Percentiles rank a stretch among this genome's conserved stretches.
These are phyloP conservation scores for Mormyrops boulengeri DNA, from an alignment of 2,797 vertebrate species.

Conservation along the genomic window DNA sequence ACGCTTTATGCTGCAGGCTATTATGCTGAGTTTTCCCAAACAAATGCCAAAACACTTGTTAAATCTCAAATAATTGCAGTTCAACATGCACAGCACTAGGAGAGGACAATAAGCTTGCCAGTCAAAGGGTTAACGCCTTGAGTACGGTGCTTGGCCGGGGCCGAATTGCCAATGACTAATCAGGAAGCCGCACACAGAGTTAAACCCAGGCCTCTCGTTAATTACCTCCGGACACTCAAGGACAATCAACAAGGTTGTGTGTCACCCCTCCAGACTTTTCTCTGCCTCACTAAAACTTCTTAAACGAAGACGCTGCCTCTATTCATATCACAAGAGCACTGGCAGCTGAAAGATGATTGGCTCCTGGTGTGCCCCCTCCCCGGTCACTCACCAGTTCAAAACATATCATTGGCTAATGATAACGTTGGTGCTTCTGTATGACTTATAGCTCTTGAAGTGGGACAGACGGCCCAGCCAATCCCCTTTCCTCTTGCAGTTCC, in stretches of 20 bases:
- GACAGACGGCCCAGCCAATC: background rate
- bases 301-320: background rate
- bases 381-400: background rate
- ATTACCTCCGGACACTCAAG: conserved; percentile 1
- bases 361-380: background rate
- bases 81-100: background rate
- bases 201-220: background rate
- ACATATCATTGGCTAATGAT: background rate
- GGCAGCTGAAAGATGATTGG: background rate
- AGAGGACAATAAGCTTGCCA: background rate
- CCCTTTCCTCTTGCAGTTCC: background rate
- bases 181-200: background rate
- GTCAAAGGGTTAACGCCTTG: background rate
- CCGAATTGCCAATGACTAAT: conserved; percentile 36
- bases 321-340: background rate
- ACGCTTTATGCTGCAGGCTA: background rate
- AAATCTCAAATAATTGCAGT: background rate
- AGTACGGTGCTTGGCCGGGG: background rate
- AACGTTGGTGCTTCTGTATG: background rate
- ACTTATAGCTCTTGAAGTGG: background rate
- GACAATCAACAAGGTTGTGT: background rate
- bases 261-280: background rate
- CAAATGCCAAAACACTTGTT: conserved; percentile 1
- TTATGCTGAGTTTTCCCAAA: background rate
- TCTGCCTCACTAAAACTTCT: background rate